phyloP scores from a whole-genome alignment of 2,797 vertebrate species.

The Podargus strigoides region DNA sequence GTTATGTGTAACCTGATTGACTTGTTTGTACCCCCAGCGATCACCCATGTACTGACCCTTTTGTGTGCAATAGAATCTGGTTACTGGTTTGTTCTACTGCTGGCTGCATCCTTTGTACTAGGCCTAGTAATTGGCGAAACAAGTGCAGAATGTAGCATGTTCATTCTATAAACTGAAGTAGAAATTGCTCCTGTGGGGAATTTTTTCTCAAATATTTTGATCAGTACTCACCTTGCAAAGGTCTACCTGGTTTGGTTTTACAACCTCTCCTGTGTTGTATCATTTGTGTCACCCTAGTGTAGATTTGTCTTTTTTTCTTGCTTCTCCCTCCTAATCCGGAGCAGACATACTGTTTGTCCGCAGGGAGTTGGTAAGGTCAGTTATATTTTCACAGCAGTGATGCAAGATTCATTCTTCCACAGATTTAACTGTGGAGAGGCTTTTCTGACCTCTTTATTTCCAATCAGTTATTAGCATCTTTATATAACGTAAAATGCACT shows the following conservation, averaged over 20 bases:
- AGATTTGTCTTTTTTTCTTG: background rate
- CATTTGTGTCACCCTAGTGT: background rate
- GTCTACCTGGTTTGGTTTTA: background rate
- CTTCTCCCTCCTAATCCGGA: background rate
- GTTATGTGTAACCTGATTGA: too few species aligned
- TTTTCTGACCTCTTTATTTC: background rate
- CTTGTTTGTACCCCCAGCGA: too few species aligned
- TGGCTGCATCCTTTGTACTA: too few species aligned
- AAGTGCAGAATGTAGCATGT: background rate
- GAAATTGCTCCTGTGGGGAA: background rate
- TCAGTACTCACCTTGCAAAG: background rate
- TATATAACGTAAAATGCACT: background rate
- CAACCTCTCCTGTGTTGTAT: background rate
- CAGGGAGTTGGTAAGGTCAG: background rate
- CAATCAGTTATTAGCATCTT: background rate
- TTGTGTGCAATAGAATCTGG: too few species aligned
- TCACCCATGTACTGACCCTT: too few species aligned
- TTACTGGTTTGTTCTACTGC: too few species aligned
- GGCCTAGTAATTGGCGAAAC: too few species aligned
- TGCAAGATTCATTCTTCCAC: background rate
- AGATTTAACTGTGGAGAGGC: background rate
- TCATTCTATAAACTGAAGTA: background rate
- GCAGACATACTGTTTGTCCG: background rate
- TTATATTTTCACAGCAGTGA: background rate
- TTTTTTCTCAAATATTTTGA: background rate